Conservation (phyloP, 2,888 invertebrate species). For the Eumerus sabulonum region DNA sequence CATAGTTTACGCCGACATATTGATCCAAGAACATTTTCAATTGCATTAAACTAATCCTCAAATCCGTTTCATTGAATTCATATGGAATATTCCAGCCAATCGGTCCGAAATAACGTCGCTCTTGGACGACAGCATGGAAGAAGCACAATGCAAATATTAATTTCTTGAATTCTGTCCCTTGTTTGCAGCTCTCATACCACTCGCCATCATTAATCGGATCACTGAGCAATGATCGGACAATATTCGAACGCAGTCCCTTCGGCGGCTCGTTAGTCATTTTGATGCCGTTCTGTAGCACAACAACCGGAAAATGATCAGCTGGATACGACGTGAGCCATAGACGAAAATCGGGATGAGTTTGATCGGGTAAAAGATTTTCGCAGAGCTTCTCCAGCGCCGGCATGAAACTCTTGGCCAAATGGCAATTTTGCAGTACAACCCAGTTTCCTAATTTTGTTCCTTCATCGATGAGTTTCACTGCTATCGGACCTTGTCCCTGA, state of each 20-base stretch:
- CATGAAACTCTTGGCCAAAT: constrained; percentile 97
- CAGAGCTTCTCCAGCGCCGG: constrained; percentile 93
- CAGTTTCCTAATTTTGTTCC: constrained; percentile 92
- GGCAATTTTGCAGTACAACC: constrained; percentile 97
- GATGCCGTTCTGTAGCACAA: constrained; percentile 94
- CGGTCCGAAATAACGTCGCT: constrained; percentile 93
- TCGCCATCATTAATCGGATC: constrained; percentile 93
- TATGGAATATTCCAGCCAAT: constrained; percentile 98
- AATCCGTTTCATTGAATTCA: constrained; percentile 97
- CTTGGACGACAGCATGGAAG: constrained; percentile 96
- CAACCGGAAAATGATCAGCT: constrained; percentile 93
- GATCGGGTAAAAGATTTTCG: constrained; percentile 88
- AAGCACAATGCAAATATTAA: constrained; percentile 93
- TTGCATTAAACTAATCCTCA: constrained; percentile 92
- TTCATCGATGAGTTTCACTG: constrained; percentile 90
- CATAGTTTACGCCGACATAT: constrained; percentile 89
- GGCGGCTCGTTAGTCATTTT: constrained; percentile 99
- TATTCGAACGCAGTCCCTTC: constrained; percentile 90
- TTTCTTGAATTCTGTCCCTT: constrained; percentile 88
- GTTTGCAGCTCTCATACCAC: constrained; percentile 92
- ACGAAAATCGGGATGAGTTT: constrained; percentile 93
- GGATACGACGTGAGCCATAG: constrained; percentile 97
- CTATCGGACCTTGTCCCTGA: constrained; percentile 96
- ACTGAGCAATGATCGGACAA: constrained; percentile 89
- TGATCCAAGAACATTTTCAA: constrained; percentile 92